Evolutionary conservation across 2,113 vertebrate genomes (phyloP), one percentile per base, ranked within the genome.

Genomic region (Dipodomys ordii): DNA sequence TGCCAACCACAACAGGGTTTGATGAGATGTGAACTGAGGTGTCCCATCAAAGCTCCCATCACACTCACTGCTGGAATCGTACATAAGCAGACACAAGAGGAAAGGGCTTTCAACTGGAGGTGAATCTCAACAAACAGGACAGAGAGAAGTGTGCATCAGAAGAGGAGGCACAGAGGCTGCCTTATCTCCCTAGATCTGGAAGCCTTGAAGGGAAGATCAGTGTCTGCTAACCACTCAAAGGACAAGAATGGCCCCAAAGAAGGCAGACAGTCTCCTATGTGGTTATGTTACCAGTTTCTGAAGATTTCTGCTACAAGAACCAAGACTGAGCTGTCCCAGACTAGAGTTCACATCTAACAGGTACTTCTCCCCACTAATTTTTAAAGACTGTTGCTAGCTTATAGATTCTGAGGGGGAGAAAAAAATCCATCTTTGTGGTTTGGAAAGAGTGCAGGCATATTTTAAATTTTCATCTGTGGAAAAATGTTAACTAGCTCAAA

Each of bases 381-480:
- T 53, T 18, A 11, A 65, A 35, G 85, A 90, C 0, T 39, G 11
- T 11, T 72, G 15, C 49, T 65, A 19, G 72, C 62, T 74, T 28
- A 81, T 19, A 7, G 13, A n/a, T 39, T 13, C 73, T 5, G 11
- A 85, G 44, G 7, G 83, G 1, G 35, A 11, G 57, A 39, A 20
- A 64, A 86, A 81, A 49, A 84, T 12, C 7, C 7, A 20, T 62
- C 2, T 81, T 71, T 64, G 73, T 46, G 6, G 25, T 60, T 91
- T 44, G 27, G 20, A 67, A 85, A 78, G 9, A 30, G 13, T 46
- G 2, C 25, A 72, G 65, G 83, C 30, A 65, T 5, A 32, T n/a
- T n/a, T 93, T n/a, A 35, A 71, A 80, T 76, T 49, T 87, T 92
- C n/a, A 65, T 68, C 13, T 83, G 20, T 83, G 44, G 22, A 60